Percentiles rank a stretch among this genome's conserved stretches.
Conservation (phyloP, 2,113 vertebrate species). For the Ardeotis arabs region DNA sequence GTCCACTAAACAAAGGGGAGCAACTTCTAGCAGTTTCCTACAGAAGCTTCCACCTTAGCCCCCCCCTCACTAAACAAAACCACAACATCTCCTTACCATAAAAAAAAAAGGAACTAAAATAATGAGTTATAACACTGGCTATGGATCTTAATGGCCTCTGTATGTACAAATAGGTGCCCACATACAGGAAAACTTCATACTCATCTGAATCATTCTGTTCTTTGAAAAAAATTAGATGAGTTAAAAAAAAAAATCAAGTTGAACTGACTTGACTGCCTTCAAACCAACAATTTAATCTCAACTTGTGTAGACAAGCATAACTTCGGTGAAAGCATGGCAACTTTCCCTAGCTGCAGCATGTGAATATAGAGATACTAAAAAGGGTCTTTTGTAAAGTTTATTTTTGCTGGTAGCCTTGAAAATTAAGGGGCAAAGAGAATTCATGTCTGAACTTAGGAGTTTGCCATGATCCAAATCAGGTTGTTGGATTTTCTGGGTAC, state of each 20-base stretch:
- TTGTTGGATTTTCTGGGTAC: neutral
- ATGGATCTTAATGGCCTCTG: neutral
- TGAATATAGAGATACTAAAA: neutral
- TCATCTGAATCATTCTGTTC: neutral
- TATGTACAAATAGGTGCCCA: neutral
- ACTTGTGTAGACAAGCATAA: conserved; percentile 32
- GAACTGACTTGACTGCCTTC: neutral
- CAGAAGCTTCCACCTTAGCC: no score
- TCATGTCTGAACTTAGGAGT: neutral
- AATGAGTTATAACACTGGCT: neutral
- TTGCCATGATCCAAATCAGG: neutral
- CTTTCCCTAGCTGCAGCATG: neutral
- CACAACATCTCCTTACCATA: neutral
- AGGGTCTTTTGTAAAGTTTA: neutral
- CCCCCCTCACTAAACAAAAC: no score
- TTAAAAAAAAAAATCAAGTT: neutral
- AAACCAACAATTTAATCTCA: conserved; percentile 26
- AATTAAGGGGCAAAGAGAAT: neutral
- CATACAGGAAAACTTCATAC: neutral
- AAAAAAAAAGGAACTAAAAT: neutral
- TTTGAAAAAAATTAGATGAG: neutral
- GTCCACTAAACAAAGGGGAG: no score
- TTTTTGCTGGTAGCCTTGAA: neutral
- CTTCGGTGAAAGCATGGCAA: neutral
- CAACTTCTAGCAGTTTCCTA: no score